Evolutionary conservation across 2,797 vertebrate species (phyloP), one percentile per base, ranked within the genome.

Genomic region (Gymnothorax reevesii): DNA sequence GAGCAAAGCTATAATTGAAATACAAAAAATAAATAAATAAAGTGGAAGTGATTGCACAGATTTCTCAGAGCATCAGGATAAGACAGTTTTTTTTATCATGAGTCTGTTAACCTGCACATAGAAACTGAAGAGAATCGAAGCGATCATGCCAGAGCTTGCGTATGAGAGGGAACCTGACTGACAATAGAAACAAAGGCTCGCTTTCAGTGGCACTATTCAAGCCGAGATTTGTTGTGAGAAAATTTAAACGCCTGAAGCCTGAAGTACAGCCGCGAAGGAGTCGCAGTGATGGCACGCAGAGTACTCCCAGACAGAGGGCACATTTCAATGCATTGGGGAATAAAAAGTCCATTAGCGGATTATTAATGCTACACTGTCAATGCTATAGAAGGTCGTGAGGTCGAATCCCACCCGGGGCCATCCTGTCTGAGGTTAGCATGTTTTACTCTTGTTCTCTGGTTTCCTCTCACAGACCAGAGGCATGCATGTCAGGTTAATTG

Each of bases 251-350:
- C 17, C 66, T 59, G 64, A 27, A 83, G n/a, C 82, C 60, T 54
- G 57, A 87, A 57, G 84, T 82, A 42, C 62, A 62, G 64, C 42
- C 87, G 52, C 86, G 84, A 84, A 84, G 83, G 64, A 84, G 85
- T 71, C 83, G 84, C 86, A 82, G 75, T 83, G 86, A 86, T 75
- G 86, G 75, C 88, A 86, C 17, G 82, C 57, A 86, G 77, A 86
- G 84, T 79, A 59, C 62, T 88, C 83, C 83, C 42, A 77, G 77
- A 86, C 86, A 75, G 60, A 54, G 59, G 83, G 86, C 57, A 85
- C 57, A 83, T 83, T 85, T 80, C 77, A 64, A 57, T 85, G 87
- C 64, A 82, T 88, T 88, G 88, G 88, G 79, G 87, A 87, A 83
- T 75, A 88, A 87, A 88, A 85, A 83, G 83, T 75, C 82, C 86